Evolutionary conservation across 2,888 invertebrate species (phyloP), one percentile per base, ranked within the genome.

Genomic region (Mycalesis mineus): DNA sequence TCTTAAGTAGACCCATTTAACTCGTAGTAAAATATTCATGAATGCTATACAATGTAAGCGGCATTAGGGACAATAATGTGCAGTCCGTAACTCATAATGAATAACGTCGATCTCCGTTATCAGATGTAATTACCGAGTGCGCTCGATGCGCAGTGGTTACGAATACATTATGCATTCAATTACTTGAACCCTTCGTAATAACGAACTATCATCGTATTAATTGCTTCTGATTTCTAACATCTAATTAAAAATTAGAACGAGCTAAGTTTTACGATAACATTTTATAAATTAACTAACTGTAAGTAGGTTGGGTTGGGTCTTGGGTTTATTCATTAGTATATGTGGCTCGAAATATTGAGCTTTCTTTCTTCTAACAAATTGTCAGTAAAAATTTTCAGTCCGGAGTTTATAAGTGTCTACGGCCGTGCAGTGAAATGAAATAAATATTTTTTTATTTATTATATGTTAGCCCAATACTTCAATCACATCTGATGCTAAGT

Each of bases 31-130:
- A 31, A 31, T 45, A n/a, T 28, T 31, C 8, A 31, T 7, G 29
- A 13, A 31, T 31, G 2, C 13, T 7, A 28, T n/a, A 7, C 14
- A 14, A 31, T 47, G 15, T 15, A 31, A 31, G 13, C 47, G 31
- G 47, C 31, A 47, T 33, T 17, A 47, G 47, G 47, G 47, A 47
- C 47, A 47, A 47, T 47, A 47, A 47, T 33, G 47, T 31, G 14
- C 31, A 31, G 15, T 31, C 15, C 11, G 47, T 15, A 31, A 31
- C 15, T 14, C 14, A 47, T 47, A 31, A 47, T 47, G 31, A 47
- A 47, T 33, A 15, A 33, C 15, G 47, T 31, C 31, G 47, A 47
- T 9, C 36, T 33, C 14, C 45, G 45, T 45, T 47, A 33, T 33
- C 47, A 33, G 47, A 47, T 47, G 15, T 47, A 47, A 47, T 47